Evolutionary conservation across 2,797 vertebrate genomes (phyloP), one percentile per base, ranked within the genome.

Genomic region (Phataginus tricuspis): DNA sequence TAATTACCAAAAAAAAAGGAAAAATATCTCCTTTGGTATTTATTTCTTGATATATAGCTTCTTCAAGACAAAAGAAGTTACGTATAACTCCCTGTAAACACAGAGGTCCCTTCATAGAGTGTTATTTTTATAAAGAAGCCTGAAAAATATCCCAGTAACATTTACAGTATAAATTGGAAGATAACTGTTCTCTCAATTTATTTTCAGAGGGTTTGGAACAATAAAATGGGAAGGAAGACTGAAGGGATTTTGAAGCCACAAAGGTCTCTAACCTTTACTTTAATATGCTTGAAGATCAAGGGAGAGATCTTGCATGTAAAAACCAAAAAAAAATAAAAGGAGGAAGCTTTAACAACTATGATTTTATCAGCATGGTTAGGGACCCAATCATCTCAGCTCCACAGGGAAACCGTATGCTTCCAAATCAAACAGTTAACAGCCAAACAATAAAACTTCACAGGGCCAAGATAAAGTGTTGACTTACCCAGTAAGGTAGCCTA

Each of bases 141-240:
- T 92, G 63, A 34, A 92, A 88, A 95, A 95, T 78, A 66, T 29
- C 14, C 31, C 42, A 34, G 68, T 5, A 80, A 68, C 12, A 57
- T 83, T 95, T 87, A 82, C 27, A 69, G 31, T 74, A 64, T 78
- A 86, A 95, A 92, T 0, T 59, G 42, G 77, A 90, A 86, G 88
- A 89, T 57, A 92, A 91, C 68, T 83, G 34, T 96, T 97, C n/a
- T 31, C 27, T 91, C 59, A 57, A 91, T 21, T 97, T 88, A 78
- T 93, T 96, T 96, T 84, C 78, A 97, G 92, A 95, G 74, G 37
- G 5, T 23, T 90, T 75, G 34, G 90, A 78, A 95, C 39, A 95
- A 92, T 49, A 90, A 71, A 94, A 42, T 55, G 64, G 39, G 34
- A 90, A 51, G 55, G 69, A 79, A 95, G 91, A 89, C 4, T 37